A percentile compares a stretch with the other conserved stretches of the same genome.
Conservation (phyloP, 2,797 vertebrate genomes). For the Eulemur mongoz region DNA sequence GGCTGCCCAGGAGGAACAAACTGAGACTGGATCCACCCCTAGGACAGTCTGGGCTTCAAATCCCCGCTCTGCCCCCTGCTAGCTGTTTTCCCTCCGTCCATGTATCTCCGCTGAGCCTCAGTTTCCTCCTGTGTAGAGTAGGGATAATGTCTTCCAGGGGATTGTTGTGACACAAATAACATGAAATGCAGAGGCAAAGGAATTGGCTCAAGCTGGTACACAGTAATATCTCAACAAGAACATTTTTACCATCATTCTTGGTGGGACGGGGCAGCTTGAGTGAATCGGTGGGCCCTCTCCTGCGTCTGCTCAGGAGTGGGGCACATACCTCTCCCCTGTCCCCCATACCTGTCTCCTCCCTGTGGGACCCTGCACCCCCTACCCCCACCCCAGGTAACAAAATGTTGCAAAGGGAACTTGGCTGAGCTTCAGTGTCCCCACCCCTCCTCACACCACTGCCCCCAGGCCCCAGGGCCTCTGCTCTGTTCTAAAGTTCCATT, state of each 20-base stretch:
- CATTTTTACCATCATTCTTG: neutral
- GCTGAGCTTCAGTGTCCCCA: neutral
- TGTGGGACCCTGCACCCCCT: neutral
- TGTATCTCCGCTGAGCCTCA: neutral
- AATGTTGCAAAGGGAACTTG: conserved; percentile 2
- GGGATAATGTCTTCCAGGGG: neutral
- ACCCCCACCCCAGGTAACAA: neutral
- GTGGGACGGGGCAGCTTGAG: neutral
- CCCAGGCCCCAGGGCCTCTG: neutral
- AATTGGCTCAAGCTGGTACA: neutral
- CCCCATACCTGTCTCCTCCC: neutral
- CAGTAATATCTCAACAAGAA: neutral
- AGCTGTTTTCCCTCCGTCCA: neutral
- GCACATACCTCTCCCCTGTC: neutral
- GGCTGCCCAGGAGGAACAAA: neutral
- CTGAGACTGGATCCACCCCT: neutral
- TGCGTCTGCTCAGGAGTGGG: neutral
- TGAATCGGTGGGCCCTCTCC: neutral
- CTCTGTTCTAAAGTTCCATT: neutral
- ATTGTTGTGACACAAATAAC: neutral
- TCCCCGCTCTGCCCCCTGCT: neutral
- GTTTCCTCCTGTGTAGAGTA: neutral
- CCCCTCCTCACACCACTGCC: neutral
- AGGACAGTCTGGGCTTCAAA: neutral
- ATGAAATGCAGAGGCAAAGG: neutral